Conservation (phyloP, 1,140 invertebrate species). For the Lasioglossum albipes region DNA sequence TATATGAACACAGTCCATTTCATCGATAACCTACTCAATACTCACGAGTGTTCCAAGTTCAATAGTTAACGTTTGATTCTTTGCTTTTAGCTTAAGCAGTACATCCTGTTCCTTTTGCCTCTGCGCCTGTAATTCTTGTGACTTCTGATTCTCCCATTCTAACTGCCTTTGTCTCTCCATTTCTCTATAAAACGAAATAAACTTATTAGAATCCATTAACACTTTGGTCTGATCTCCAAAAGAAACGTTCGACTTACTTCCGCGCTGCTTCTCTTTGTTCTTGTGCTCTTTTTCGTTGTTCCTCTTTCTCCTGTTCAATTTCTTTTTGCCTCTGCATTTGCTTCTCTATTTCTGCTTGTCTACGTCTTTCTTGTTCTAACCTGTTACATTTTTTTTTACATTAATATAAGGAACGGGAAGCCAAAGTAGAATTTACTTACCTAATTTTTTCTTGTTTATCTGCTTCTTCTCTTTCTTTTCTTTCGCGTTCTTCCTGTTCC, state of each 20-base stretch:
- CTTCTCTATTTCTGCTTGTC: constrained; percentile 86
- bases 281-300: constrained; percentile 86
- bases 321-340: constrained; percentile 92
- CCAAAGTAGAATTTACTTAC: constrained; percentile 55
- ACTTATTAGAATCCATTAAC: neutral
- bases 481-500: constrained; percentile 94
- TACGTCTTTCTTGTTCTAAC: constrained; percentile 83
- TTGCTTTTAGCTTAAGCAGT: constrained; percentile 93
- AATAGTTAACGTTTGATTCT: constrained; percentile 91
- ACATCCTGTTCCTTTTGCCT: constrained; percentile 93
- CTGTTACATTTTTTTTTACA: constrained; percentile 60
- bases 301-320: constrained; percentile 86
- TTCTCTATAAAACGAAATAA: constrained; percentile 82
- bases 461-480: constrained; percentile 94
- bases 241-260: constrained; percentile 77
- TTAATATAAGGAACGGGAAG: neutral
- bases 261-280: constrained; percentile 90
- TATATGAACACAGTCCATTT: neutral
- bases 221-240: neutral
- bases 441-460: constrained; percentile 91
- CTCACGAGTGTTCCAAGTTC: constrained; percentile 87
- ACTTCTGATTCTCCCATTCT: constrained; percentile 97
- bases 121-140: constrained; percentile 91
- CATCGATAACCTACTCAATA: constrained; percentile 9
- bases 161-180: constrained; percentile 96